Conservation (phyloP, 2,797 vertebrate species). For the Mormyrops attenuatus region DNA sequence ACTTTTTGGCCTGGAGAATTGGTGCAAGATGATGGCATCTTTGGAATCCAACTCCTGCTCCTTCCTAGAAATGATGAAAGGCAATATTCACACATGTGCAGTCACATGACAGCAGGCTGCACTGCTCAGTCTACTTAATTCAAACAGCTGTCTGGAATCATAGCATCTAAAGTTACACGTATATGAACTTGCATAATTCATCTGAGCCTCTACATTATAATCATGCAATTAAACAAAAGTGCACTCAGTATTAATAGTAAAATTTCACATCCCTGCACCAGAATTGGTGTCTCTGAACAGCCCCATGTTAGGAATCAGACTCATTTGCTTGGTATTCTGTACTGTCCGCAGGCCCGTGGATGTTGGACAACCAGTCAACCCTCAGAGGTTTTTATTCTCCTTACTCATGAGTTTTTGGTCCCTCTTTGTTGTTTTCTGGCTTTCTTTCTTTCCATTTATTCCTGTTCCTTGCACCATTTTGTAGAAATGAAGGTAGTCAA, state of each 20-base stretch:
- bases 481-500: not conserved
- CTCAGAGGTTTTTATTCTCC: not conserved
- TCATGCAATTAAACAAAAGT: not conserved
- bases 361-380: not conserved
- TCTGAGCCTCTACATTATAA: not conserved
- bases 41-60: conserved; percentile 94
- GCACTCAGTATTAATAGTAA: not conserved
- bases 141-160: not conserved
- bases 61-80: conserved; percentile 64
- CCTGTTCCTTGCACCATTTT: not conserved
- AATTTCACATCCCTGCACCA: not conserved
- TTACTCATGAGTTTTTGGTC: not conserved
- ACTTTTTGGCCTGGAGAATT: conserved; percentile 88
- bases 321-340: not conserved
- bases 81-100: not conserved
- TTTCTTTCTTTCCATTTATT: not conserved
- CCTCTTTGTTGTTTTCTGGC: not conserved
- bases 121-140: not conserved
- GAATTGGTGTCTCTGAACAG: not conserved
- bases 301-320: not conserved
- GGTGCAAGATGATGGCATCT: conserved; percentile 96
- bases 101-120: not conserved
- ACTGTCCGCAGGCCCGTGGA: not conserved
- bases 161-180: not conserved
- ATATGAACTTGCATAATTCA: not conserved